These are phyloP conservation scores for Seira ritae DNA, from an alignment of 2,888 invertebrate genomes.

Conservation along the genomic window DNA sequence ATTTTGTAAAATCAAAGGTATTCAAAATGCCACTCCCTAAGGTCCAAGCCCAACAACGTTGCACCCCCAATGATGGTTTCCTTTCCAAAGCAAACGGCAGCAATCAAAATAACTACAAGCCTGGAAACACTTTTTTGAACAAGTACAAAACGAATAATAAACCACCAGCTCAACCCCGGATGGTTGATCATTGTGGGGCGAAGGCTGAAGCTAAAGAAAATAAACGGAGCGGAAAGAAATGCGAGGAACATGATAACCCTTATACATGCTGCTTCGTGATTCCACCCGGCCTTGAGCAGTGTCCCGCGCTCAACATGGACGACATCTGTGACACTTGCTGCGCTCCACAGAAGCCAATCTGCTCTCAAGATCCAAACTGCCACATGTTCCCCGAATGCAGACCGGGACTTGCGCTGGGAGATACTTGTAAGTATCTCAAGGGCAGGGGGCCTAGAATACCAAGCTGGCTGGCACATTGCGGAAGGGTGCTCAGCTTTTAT, in stretches of 20 bases:
- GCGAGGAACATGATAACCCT: conserved; percentile 18
- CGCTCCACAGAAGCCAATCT: conserved; percentile 34
- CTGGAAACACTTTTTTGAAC: too few species aligned
- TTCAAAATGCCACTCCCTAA: too few species aligned
- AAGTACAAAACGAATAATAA: too few species aligned
- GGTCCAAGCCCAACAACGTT: too few species aligned
- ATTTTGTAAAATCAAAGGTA: too few species aligned
- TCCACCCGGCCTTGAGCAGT: conserved; percentile 14
- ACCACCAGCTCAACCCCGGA: too few species aligned
- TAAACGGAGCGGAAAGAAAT: too few species aligned
- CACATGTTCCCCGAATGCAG: conserved; percentile 45
- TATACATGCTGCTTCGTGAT: conserved; percentile 8
- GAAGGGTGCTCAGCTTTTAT: conserved; percentile 19
- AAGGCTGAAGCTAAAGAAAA: too few species aligned
- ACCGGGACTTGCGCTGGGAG: neutral
- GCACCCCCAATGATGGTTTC: too few species aligned
- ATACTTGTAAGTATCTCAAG: conserved; percentile 33
- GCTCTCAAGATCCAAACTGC: conserved; percentile 45
- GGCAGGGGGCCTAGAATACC: conserved; percentile 19
- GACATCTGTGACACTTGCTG: conserved; percentile 44
- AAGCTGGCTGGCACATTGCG: conserved; percentile 43
- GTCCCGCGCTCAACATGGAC: conserved; percentile 30
- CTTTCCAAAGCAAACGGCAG: too few species aligned
- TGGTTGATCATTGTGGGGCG: too few species aligned
- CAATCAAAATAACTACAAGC: too few species aligned